A percentile compares a stretch with the other conserved stretches of the same genome.
phyloP scores from a whole-genome alignment of 2,113 vertebrate genomes.

The Trachemys scripta region DNA sequence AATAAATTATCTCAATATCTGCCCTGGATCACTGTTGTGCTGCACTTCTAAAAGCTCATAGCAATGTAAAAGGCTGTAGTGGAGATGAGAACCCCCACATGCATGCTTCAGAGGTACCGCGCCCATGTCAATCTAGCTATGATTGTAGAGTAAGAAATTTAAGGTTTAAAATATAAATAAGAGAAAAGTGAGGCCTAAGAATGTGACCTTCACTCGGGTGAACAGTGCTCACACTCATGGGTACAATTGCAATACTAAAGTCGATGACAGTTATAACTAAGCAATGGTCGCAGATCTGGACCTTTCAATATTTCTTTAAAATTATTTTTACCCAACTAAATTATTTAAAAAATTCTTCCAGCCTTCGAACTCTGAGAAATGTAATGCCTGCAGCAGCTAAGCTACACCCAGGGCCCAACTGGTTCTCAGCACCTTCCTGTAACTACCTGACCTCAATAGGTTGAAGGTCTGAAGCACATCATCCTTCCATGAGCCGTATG shows the following conservation, averaged over 20 bases:
- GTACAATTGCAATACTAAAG: rapidly evolving
- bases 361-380: not conserved
- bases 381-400: not conserved
- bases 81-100: too few relatives aligned
- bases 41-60: too few relatives aligned
- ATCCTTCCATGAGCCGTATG: not conserved
- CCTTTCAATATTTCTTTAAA: not conserved
- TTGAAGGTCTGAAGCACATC: not conserved
- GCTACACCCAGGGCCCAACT: not conserved
- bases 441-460: not conserved
- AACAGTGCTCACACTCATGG: not conserved
- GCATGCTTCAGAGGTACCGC: too few relatives aligned
- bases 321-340: not conserved
- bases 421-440: not conserved
- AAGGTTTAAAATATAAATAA: too few relatives aligned
- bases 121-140: not conserved
- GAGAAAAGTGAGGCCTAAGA: not conserved
- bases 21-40: not conserved
- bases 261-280: not conserved
- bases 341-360: not conserved
- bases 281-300: not conserved
- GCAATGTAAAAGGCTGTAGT: too few relatives aligned
- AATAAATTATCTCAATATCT: not conserved
- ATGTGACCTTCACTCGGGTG: not conserved
- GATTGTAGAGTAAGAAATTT: not conserved